Evolutionary conservation across 2,888 invertebrate species (phyloP), one percentile per base, ranked within the genome.

Genomic region (Platycheirus albimanus): DNA sequence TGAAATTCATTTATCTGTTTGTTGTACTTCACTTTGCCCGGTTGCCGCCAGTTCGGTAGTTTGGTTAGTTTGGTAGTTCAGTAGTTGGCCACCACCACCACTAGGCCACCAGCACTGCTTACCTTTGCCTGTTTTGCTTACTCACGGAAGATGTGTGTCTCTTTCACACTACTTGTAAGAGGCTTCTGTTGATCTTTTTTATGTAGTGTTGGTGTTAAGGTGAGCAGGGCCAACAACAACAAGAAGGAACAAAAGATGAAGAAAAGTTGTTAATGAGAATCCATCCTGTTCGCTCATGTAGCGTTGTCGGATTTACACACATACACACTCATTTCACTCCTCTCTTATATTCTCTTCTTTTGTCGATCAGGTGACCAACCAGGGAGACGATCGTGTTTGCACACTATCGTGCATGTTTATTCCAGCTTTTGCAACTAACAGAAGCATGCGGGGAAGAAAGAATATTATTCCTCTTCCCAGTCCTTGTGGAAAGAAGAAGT

Each of bases 1-100:
- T 91, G 90, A 91, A 89, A 88, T 88, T 87, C 87, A 87, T 87
- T 87, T 88, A 86, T 88, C 89, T 89, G 89, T 88, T 88, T 87
- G 87, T 87, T 88, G 86, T 87, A 87, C 87, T 87, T 87, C 87
- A 87, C 70, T 78, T 77, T 69, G n/a, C n/a, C n/a, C n/a, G n/a
- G n/a, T n/a, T n/a, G 54, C 83, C 77, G 83, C 72, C 72, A 83
- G 41, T 41, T 41, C 24, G n/a, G n/a, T n/a, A n/a, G n/a, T n/a
- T n/a, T n/a, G n/a, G n/a, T n/a, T n/a, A n/a, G n/a, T n/a, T n/a
- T n/a, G n/a, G n/a, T n/a, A n/a, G n/a, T n/a, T n/a, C n/a, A n/a
- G n/a, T n/a, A n/a, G n/a, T n/a, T n/a, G n/a, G n/a, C n/a, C n/a
- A n/a, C n/a, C n/a, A n/a, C n/a, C n/a, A n/a, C n/a, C n/a, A n/a